Evolutionary conservation across 1,140 invertebrate genomes (phyloP).

Genomic region (Amyelois transitella): DNA sequence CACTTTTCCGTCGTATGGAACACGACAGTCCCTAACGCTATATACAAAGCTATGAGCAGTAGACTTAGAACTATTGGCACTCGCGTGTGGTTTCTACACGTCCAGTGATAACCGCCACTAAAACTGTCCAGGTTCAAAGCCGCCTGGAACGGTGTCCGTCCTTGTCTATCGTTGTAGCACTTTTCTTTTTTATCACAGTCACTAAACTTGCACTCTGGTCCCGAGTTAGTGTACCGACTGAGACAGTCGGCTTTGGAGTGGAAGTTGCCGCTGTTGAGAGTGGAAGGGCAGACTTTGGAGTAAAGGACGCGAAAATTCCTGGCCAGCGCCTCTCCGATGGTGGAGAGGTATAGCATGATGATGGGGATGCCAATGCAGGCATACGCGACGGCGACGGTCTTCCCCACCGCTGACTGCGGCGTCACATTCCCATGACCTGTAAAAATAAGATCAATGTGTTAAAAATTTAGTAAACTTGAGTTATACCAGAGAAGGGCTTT

Average conservation of each 20-base stretch:
- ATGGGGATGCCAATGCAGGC: constrained; percentile 92
- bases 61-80: constrained; percentile 93
- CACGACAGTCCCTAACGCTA: constrained; percentile 91
- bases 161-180: constrained; percentile 28
- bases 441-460: constrained; percentile 22
- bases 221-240: constrained; percentile 21
- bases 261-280: constrained; percentile 49
- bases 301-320: constrained; percentile 73
- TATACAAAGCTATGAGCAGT: constrained; percentile 91
- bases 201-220: constrained; percentile 27
- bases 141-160: constrained; percentile 55
- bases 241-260: constrained; percentile 46
- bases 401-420: constrained; percentile 87
- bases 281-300: constrained; percentile 46
- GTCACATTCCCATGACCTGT: constrained; percentile 94
- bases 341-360: constrained; percentile 91
- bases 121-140: constrained; percentile 57
- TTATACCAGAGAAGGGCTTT: no score
- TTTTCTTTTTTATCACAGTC: constrained; percentile 40
- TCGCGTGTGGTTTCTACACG: constrained; percentile 75
- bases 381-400: constrained; percentile 90
- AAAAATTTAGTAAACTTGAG: not conserved
- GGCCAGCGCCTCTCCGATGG: constrained; percentile 85
- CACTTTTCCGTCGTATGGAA: constrained; percentile 94
- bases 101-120: constrained; percentile 58